Percentiles rank a stretch among this genome's conserved stretches.
Conservation (phyloP, 2,797 vertebrate species). For the Vipera ursinii region DNA sequence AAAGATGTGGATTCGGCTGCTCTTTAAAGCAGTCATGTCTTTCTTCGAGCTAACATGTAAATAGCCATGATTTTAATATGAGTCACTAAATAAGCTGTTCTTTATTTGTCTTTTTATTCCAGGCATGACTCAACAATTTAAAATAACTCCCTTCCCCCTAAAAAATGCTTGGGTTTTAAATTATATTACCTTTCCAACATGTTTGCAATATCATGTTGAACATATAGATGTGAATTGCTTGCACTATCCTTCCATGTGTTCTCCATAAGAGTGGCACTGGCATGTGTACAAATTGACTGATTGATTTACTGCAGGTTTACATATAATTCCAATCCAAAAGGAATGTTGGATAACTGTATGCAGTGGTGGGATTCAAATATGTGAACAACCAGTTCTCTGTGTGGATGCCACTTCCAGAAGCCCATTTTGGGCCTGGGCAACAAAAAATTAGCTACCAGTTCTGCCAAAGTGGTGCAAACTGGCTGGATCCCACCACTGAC, state of each 20-base stretch:
- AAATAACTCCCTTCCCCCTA: background rate
- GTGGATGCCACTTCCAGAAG: too few relatives aligned
- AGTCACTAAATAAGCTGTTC: background rate
- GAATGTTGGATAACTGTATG: background rate
- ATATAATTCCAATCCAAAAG: background rate
- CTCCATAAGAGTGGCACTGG: background rate
- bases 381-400: too few relatives aligned
- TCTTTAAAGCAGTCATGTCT: background rate
- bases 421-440: too few relatives aligned
- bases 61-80: background rate
- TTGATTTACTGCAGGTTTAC: background rate
- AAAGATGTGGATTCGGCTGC: background rate
- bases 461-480: too few relatives aligned
- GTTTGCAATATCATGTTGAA: background rate
- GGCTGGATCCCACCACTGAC: too few relatives aligned
- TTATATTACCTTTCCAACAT: background rate
- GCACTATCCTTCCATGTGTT: background rate
- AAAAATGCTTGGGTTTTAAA: background rate
- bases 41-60: background rate
- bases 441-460: too few relatives aligned
- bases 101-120: background rate
- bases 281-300: background rate
- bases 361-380: too few relatives aligned
- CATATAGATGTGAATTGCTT: background rate
- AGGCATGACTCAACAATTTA: background rate